Percentiles rank a stretch among this genome's conserved stretches.
phyloP scores from a whole-genome alignment of 2,113 vertebrate genomes.

The Hemibagrus wyckioides region DNA sequence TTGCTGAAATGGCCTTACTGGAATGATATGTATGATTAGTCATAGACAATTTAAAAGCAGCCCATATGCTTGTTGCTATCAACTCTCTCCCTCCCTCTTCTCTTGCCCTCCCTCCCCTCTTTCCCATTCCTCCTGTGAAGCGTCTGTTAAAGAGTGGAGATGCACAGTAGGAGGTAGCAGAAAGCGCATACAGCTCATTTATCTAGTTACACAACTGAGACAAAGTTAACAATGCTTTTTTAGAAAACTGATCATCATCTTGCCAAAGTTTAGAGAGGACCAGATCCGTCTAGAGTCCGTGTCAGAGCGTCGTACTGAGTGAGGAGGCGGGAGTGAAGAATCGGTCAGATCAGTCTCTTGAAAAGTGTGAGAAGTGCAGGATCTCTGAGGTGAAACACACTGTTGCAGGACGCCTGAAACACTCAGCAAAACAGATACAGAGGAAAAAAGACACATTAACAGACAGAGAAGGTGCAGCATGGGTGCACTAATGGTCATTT shows the following conservation, averaged over 20 bases:
- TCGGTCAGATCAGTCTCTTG: constrained; percentile 10
- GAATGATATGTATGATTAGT: background rate
- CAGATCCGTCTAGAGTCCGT: background rate
- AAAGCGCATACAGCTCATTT: constrained; percentile 52
- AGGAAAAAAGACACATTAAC: background rate
- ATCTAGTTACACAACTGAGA: constrained; percentile 65
- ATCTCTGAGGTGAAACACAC: background rate
- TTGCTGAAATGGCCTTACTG: background rate
- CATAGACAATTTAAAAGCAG: constrained; percentile 22
- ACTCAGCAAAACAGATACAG: constrained; percentile 50
- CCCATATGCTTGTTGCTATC: constrained; percentile 19
- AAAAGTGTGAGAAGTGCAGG: constrained; percentile 9
- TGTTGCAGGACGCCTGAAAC: constrained; percentile 63
- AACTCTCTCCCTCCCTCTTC: constrained; percentile 9
- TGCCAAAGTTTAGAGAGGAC: constrained; percentile 59
- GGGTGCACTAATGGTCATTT: constrained; percentile 66
- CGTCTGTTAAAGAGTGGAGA: constrained; percentile 50
- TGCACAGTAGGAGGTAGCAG: constrained; percentile 48
- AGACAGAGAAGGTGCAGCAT: constrained; percentile 54
- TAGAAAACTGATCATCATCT: constrained; percentile 47
- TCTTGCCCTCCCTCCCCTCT: constrained; percentile 37
- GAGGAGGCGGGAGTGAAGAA: constrained; percentile 20
- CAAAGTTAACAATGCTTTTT: constrained; percentile 55
- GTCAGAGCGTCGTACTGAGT: background rate
- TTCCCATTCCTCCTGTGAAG: constrained; percentile 44